These are phyloP conservation scores for Mus spretus DNA, from an alignment of 2,797 vertebrate genomes.

Conservation along the genomic window DNA sequence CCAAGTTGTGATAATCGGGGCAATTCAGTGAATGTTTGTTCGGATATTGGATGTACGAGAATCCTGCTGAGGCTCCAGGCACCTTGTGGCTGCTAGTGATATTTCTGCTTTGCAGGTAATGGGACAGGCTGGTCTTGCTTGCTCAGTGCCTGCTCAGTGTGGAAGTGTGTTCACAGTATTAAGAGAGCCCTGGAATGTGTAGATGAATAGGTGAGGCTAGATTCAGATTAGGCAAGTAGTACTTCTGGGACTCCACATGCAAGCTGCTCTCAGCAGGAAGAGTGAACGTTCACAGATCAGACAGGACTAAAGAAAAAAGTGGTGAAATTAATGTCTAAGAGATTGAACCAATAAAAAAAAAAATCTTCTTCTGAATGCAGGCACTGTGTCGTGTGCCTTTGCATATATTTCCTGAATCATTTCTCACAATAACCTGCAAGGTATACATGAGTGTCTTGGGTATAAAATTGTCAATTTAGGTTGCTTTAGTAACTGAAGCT, in stretches of 20 bases:
- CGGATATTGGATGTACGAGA: background rate
- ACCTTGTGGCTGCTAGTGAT: background rate
- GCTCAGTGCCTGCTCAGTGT: background rate
- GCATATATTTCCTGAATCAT: slow-evolving; percentile 44
- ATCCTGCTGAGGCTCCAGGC: background rate
- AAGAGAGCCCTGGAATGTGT: background rate
- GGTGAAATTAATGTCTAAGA: background rate
- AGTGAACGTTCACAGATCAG: background rate
- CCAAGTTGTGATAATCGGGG: background rate
- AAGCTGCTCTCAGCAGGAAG: background rate
- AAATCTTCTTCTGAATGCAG: background rate
- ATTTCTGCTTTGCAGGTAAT: background rate
- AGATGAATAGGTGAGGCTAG: background rate
- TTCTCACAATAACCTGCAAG: slow-evolving; percentile 16
- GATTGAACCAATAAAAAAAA: background rate
- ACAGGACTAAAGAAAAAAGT: background rate
- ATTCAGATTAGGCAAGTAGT: background rate
- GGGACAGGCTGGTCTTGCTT: background rate
- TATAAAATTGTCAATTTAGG: slow-evolving; percentile 61
- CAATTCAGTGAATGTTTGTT: background rate
- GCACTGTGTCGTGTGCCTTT: background rate
- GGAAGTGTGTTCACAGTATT: background rate
- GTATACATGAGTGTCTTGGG: slow-evolving; percentile 11
- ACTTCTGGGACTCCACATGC: too few relatives aligned
- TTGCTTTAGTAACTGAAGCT: slow-evolving; percentile 23